A percentile compares a stretch with the other conserved stretches of the same genome.
Evolutionary conservation across 2,113 vertebrate genomes (phyloP).

Genomic region (Grus americana): DNA sequence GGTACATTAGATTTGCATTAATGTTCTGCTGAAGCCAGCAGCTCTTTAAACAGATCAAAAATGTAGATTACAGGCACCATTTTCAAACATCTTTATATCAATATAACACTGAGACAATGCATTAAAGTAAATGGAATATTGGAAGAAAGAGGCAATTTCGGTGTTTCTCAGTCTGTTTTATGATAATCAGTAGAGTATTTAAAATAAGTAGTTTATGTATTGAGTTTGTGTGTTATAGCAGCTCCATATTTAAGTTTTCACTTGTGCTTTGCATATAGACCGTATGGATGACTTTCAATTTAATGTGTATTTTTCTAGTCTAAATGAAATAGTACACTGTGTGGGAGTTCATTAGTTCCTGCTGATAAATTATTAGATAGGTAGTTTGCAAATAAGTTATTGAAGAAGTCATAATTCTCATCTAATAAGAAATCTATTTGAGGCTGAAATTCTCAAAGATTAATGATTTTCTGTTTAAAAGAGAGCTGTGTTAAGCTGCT

Average conservation of each 20-base stretch:
- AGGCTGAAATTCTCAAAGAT: neutral
- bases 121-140: slow-evolving; percentile 43
- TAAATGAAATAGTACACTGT: neutral
- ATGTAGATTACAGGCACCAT: slow-evolving; percentile 72
- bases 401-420: neutral
- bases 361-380: neutral
- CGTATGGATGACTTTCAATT: neutral
- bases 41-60: slow-evolving; percentile 77
- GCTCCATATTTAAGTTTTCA: neutral
- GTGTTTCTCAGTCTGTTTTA: slow-evolving; percentile 51
- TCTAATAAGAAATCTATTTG: neutral
- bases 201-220: slow-evolving; percentile 63
- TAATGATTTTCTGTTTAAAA: neutral
- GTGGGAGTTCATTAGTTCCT: neutral
- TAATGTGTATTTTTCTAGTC: neutral
- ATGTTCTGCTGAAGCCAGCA: slow-evolving; percentile 79
- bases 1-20: slow-evolving; percentile 86
- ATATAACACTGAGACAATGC: slow-evolving; percentile 68
- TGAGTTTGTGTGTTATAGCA: neutral
- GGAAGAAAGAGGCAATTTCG: slow-evolving; percentile 28
- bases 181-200: slow-evolving; percentile 67
- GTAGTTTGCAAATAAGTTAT: neutral
- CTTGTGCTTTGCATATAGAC: neutral
- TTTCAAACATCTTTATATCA: slow-evolving; percentile 70
- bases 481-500: fast-evolving